Base-by-base conservation (phyloP, 2,797 vertebrate genomes). In the Melopsittacus undulatus region DNA sequence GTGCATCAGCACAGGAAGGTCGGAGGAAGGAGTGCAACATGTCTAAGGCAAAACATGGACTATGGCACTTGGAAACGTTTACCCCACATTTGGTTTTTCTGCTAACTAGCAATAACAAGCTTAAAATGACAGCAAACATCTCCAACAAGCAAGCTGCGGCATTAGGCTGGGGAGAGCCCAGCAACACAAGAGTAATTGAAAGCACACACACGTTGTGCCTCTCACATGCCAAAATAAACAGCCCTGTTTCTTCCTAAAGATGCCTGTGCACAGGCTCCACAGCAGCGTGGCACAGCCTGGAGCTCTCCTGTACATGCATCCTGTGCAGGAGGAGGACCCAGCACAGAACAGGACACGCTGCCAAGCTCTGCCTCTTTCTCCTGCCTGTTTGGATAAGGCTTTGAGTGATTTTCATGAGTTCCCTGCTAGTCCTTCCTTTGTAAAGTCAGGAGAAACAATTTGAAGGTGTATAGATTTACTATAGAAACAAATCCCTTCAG, bases 1-100 rank as follows among this genome's bases (percentile, higher is more conserved):
- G 42, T 2, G 7, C 48, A 19, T 3, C 23, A 68, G 77, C 30
- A 17, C 12, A 13, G 46, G 26, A 48, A 1, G 2, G 34, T 3
- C 2, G 2, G 11, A 0, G 30, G n/a, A 29, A 51, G 9, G 45
- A 46, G 4, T 0, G 26, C 19, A 36, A 38, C 57, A 87, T 1
- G 4, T 6, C 0, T 7, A 26, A 13, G 29, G 66, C 11, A 64
- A 69, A 82, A 75, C 32, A 56, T 14, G 54, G 54, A n/a, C 40
- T 46, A 23, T 1, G 22, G 49, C 21, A 20, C 40, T 82, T 26
- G n/a, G 45, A 69, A 85, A 51, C 0, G 4, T 23, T 66, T 15
- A 57, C 22, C 11, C 9, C 32, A 20, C 21, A 17, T n/a, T 29
- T 43, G n/a, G 8, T 45, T 54, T 30, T 42, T n/a, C 40, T 36